Conservation (phyloP, 2,888 invertebrate species). For the Ecdyonurus torrentis region DNA sequence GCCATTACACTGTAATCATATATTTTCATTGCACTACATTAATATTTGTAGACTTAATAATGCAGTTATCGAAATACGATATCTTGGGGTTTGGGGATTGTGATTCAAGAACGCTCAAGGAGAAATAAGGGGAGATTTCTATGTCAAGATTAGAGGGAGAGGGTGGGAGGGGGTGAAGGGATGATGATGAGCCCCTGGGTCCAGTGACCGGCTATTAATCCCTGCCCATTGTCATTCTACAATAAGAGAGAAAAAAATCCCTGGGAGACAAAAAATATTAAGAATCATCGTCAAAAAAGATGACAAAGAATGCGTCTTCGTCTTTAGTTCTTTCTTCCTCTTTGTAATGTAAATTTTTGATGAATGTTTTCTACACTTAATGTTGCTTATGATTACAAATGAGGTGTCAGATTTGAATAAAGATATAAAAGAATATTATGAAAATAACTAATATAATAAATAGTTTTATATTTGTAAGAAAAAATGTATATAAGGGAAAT, state of each 20-base stretch:
- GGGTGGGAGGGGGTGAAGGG: too few relatives aligned
- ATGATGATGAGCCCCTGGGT: neutral
- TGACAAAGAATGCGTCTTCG: neutral
- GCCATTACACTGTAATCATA: too few relatives aligned
- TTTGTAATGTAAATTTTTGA: neutral
- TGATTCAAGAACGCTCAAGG: too few relatives aligned
- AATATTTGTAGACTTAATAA: too few relatives aligned
- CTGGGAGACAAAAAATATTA: neutral
- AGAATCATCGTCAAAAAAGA: neutral
- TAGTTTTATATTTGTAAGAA: neutral
- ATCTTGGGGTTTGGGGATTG: too few relatives aligned
- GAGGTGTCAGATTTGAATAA: neutral
- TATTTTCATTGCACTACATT: too few relatives aligned
- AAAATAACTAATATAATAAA: neutral
- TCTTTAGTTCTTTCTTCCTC: too few relatives aligned
- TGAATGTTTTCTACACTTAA: neutral
- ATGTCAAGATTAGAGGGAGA: too few relatives aligned
- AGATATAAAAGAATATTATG: too few relatives aligned
- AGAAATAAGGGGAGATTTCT: too few relatives aligned
- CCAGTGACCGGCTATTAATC: neutral
- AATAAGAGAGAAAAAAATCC: neutral
- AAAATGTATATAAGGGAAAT: neutral
- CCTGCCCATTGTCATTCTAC: neutral
- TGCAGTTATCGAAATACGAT: too few relatives aligned
- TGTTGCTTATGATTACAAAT: neutral